Conservation (phyloP, 2,797 vertebrate genomes). For the Sciaenops ocellatus region DNA sequence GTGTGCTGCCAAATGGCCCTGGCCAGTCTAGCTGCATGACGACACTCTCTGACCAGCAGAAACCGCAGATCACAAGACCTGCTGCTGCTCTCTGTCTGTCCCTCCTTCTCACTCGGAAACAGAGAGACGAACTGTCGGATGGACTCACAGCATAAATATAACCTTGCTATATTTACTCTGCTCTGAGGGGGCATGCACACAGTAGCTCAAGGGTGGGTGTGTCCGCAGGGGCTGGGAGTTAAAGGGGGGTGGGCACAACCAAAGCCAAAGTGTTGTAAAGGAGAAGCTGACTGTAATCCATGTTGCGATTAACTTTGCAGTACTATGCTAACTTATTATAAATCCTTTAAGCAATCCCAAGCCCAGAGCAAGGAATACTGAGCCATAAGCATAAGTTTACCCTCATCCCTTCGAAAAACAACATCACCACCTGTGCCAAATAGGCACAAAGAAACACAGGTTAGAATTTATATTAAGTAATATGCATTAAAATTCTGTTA, state of each 20-base stretch:
- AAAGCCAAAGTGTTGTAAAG: conserved; percentile 24
- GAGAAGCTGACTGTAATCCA: conserved; percentile 3
- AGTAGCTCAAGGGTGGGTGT: conserved; percentile 64
- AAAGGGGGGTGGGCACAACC: not conserved
- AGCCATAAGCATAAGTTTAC: conserved; percentile 1
- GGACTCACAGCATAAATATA: conserved; percentile 81
- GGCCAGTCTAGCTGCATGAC: conserved; percentile 49
- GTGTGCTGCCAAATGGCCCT: conserved; percentile 34
- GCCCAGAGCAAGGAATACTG: not conserved
- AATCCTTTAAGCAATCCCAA: not conserved
- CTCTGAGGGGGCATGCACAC: conserved; percentile 66
- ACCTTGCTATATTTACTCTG: conserved; percentile 79
- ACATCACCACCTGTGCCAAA: conserved; percentile 40
- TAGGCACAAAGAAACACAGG: conserved; percentile 28
- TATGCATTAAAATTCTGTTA: not conserved
- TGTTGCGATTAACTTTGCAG: not conserved
- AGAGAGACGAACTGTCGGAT: conserved; percentile 72
- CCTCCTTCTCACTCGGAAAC: conserved; percentile 66
- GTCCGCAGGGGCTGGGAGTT: conserved; percentile 35
- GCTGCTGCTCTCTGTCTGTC: conserved; percentile 57
- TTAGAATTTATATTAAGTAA: conserved; percentile 3
- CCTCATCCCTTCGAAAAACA: not conserved
- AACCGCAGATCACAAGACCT: conserved; percentile 69
- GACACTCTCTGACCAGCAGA: conserved; percentile 53
- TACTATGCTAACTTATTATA: not conserved